Percentiles rank a stretch among this genome's conserved stretches.
These are phyloP conservation scores for Nephrotoma flavescens DNA, from an alignment of 2,888 invertebrate species.

Conservation along the genomic window DNA sequence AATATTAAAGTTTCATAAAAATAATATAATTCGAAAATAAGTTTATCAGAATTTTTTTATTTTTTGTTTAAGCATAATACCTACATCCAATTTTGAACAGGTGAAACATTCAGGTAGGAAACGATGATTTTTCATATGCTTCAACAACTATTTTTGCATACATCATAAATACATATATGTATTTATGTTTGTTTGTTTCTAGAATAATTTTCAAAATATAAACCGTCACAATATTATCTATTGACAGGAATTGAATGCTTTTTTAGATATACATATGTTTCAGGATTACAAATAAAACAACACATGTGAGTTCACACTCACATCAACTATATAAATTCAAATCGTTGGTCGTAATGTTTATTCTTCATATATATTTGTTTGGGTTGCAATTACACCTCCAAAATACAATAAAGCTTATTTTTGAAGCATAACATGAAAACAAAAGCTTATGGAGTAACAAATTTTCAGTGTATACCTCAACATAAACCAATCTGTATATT, in stretches of 20 bases:
- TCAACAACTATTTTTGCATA: not conserved
- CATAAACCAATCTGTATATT: not conserved
- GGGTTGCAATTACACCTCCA: no score
- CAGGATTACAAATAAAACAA: not conserved
- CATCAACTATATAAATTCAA: not conserved
- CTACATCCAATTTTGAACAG: not conserved
- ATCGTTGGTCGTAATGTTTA: not conserved
- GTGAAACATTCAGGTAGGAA: not conserved
- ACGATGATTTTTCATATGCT: not conserved
- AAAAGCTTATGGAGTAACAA: not conserved
- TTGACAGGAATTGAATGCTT: not conserved
- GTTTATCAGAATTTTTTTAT: no score
- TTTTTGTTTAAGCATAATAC: no score
- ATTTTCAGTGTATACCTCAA: not conserved
- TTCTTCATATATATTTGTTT: not conserved
- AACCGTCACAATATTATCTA: not conserved
- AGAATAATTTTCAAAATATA: not conserved
- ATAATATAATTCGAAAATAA: no score
- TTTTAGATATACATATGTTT: no score
- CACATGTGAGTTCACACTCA: not conserved
- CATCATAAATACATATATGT: not conserved
- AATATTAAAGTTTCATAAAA: no score
- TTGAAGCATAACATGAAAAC: not conserved
- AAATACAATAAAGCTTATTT: not conserved
- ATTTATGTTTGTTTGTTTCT: not conserved